Evolutionary conservation across 2,888 invertebrate genomes (phyloP).

Genomic region (Nesidiocoris tenuis): DNA sequence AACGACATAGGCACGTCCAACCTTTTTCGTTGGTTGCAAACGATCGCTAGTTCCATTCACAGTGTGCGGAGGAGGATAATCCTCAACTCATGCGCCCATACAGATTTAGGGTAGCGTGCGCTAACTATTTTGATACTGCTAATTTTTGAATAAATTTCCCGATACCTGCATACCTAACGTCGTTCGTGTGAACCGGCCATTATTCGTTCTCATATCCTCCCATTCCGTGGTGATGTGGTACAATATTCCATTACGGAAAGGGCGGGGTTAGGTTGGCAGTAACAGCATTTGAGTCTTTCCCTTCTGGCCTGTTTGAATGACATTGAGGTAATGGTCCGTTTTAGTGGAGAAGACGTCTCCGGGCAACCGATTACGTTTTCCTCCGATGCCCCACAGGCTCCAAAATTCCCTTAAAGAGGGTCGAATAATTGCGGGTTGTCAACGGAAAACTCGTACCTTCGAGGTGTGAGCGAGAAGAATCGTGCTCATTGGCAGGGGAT

Average conservation of each 20-base stretch:
- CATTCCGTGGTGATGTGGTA: slow-evolving; percentile 1
- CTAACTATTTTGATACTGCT: no score
- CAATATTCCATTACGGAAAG: slow-evolving; percentile 35
- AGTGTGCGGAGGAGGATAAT: no score
- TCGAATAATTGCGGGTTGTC: slow-evolving; percentile 42
- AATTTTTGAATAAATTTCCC: no score
- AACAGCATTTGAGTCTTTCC: not conserved
- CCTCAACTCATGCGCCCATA: no score
- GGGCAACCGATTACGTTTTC: slow-evolving; percentile 31
- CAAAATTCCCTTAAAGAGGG: not conserved
- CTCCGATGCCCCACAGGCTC: slow-evolving; percentile 15
- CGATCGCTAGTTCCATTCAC: no score
- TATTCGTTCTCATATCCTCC: not conserved
- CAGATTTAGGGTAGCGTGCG: no score
- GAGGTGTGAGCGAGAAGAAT: not conserved
- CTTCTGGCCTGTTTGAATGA: slow-evolving; percentile 31
- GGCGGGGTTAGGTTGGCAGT: slow-evolving; percentile 32
- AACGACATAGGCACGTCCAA: no score
- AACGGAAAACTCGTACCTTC: not conserved
- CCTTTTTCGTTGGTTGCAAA: no score
- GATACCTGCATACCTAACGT: no score
- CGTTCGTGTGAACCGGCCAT: no score
- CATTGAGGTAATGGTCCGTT: slow-evolving; percentile 42
- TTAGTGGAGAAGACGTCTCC: not conserved
- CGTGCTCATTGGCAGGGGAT: not conserved